Percentiles rank a stretch among this genome's conserved stretches.
phyloP scores from a whole-genome alignment of 2,797 vertebrate species.

The Peromyscus aztecus region DNA sequence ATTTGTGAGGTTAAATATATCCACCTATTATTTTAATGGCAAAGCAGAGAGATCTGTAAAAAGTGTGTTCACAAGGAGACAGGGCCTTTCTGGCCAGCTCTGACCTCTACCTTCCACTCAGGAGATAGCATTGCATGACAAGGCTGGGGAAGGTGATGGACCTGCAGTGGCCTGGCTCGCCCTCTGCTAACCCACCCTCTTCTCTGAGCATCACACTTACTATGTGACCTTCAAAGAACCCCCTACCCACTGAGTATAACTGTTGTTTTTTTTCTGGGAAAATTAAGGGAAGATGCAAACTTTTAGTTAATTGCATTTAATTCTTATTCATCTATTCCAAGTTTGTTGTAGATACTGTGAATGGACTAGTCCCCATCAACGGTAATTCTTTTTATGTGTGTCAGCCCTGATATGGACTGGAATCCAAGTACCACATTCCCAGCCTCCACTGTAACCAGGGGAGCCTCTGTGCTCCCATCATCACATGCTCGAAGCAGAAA shows the following conservation, averaged over 20 bases:
- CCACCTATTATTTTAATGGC: not conserved
- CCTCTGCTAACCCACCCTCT: not conserved
- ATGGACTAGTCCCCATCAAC: not conserved
- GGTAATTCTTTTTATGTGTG: not conserved
- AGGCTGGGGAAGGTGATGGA: not conserved
- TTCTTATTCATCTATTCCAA: not conserved
- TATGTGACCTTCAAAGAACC: not conserved
- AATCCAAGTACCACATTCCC: not conserved
- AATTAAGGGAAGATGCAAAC: not conserved
- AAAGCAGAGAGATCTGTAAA: not conserved
- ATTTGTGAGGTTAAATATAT: not conserved
- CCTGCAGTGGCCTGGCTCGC: not conserved
- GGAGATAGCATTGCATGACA: rapidly evolving
- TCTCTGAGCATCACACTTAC: not conserved
- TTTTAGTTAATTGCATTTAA: not conserved
- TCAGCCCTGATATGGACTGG: not conserved
- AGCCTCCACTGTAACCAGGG: not conserved
- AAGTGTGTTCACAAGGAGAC: too few relatives aligned
- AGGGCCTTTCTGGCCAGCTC: not conserved
- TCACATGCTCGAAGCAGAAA: not conserved
- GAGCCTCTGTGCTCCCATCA: not conserved
- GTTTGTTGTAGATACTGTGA: not conserved
- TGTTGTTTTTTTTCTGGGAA: not conserved
- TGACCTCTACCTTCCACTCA: not conserved
- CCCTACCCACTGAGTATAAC: not conserved